These are phyloP conservation scores for Anguilla anguilla DNA, from an alignment of 2,797 vertebrate genomes.

Conservation along the genomic window DNA sequence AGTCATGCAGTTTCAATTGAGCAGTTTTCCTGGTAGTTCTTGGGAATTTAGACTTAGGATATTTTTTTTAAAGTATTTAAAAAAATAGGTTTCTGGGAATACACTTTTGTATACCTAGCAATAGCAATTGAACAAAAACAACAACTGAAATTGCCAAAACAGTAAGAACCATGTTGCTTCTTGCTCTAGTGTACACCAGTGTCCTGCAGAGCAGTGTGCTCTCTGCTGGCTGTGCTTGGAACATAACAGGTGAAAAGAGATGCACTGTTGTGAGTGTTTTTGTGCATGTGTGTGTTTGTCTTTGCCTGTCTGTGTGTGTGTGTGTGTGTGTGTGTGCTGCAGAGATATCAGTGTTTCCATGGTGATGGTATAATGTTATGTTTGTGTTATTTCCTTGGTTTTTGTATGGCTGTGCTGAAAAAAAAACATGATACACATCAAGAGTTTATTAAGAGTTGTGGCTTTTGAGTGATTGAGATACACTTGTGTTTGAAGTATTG, in stretches of 20 bases:
- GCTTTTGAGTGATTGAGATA: not conserved
- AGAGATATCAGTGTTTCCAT: conserved; percentile 31
- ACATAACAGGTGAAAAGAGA: not conserved
- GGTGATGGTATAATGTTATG: conserved; percentile 12
- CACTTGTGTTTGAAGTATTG: not conserved
- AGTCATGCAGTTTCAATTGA: not conserved
- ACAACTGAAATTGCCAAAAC: not conserved
- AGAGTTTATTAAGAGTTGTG: not conserved
- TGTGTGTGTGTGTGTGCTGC: conserved; percentile 16
- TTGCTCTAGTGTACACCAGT: not conserved
- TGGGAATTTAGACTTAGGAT: not conserved
- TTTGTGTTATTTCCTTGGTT: not conserved
- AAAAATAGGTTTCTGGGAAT: not conserved
- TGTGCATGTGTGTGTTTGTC: not conserved
- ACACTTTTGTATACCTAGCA: not conserved
- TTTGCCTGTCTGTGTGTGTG: not conserved
- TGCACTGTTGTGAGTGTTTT: not conserved
- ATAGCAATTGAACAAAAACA: not conserved
- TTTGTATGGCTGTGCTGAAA: not conserved
- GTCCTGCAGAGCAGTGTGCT: not conserved
- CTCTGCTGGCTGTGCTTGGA: not conserved
- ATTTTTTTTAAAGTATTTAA: not conserved
- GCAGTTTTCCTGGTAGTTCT: not conserved
- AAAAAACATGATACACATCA: not conserved
- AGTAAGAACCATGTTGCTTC: not conserved